Percentiles rank a stretch among this genome's conserved stretches.
Conservation (phyloP, 2,888 invertebrate species). For the Leptarthrus brevirostris region DNA sequence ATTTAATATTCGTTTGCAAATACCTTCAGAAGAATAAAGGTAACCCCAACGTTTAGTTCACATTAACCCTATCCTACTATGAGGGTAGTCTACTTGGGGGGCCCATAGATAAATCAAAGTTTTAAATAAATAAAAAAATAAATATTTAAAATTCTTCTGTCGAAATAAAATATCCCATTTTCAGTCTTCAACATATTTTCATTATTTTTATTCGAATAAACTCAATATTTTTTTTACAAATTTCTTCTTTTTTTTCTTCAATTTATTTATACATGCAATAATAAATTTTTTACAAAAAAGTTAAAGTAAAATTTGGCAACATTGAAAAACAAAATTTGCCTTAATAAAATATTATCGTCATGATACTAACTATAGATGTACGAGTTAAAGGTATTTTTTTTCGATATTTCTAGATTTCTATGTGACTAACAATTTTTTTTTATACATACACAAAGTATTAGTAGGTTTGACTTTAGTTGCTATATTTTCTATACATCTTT, state of each 20-base stretch:
- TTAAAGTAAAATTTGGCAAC: constrained; percentile 46
- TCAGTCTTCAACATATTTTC: constrained; percentile 45
- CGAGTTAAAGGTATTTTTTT: too few species aligned
- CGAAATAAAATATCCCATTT: too few species aligned
- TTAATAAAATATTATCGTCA: not conserved
- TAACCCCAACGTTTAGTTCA: too few species aligned
- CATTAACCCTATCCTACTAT: too few species aligned
- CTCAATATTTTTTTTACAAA: constrained; percentile 40
- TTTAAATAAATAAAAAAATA: too few species aligned
- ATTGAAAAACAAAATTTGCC: constrained; percentile 31
- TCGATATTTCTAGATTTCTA: constrained; percentile 5
- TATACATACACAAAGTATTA: not conserved
- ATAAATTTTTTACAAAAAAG: constrained; percentile 18
- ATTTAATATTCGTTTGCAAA: too few species aligned
- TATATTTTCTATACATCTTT: not conserved
- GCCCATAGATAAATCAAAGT: too few species aligned
- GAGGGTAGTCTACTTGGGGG: too few species aligned
- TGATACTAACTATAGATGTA: constrained; percentile 1
- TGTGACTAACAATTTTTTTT: not conserved
- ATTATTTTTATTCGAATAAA: constrained; percentile 38
- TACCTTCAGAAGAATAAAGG: too few species aligned
- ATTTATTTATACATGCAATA: constrained; percentile 12
- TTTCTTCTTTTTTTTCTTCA: not conserved
- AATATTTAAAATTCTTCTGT: too few species aligned
- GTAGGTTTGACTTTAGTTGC: not conserved